A percentile compares a stretch with the other conserved stretches of the same genome.
phyloP scores from a whole-genome alignment of 2,113 vertebrate genomes.

The Rafetus swinhoei region DNA sequence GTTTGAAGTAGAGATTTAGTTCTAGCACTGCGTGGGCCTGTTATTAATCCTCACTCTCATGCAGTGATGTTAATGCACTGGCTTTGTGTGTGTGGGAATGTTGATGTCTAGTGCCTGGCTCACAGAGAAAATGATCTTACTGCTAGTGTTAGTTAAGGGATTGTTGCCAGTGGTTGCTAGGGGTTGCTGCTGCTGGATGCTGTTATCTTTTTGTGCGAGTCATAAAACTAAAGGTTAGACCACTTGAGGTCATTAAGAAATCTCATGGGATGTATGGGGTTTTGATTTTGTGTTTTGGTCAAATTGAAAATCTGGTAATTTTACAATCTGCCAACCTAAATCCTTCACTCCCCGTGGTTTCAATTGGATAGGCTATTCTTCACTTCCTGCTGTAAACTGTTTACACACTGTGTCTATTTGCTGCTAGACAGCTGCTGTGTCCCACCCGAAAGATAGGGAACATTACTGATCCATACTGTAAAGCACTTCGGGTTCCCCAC shows the following conservation, averaged over 20 bases:
- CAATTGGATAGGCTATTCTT: neutral
- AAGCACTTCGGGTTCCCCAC: neutral
- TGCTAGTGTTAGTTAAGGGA: neutral
- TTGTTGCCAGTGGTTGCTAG: neutral
- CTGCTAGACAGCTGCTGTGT: neutral
- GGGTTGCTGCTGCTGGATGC: neutral
- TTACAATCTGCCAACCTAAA: neutral
- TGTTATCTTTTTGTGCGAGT: neutral
- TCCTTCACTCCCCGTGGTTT: neutral
- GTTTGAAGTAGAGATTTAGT: neutral
- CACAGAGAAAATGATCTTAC: neutral
- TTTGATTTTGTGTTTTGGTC: neutral
- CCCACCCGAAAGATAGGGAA: neutral
- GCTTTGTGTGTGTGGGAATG: neutral
- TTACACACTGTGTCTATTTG: neutral
- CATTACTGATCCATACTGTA: neutral
- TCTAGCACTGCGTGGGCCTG: neutral
- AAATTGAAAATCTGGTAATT: neutral
- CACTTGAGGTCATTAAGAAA: neutral
- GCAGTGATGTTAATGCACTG: neutral
- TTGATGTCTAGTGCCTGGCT: neutral
- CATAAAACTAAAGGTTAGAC: neutral
- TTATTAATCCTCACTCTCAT: neutral
- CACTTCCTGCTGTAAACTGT: neutral
- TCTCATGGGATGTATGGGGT: neutral